phyloP scores from a whole-genome alignment of 2,113 vertebrate genomes.

The Ia io region DNA sequence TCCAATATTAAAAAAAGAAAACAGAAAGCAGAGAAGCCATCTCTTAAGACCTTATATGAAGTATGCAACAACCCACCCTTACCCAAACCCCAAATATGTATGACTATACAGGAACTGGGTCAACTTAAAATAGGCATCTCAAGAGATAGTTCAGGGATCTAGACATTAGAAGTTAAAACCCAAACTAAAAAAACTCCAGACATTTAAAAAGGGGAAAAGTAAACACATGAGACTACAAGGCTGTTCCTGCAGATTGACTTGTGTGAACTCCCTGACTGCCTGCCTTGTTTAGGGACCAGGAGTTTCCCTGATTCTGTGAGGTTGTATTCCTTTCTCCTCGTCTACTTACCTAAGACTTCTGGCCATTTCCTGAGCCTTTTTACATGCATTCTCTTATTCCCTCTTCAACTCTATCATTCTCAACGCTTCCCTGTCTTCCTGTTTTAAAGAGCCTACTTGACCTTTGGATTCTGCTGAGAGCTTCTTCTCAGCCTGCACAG shows the following conservation, averaged over 20 bases:
- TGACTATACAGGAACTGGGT: not conserved
- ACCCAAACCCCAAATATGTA: not conserved
- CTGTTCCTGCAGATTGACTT: not conserved
- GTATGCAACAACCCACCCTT: not conserved
- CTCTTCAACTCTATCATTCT: not conserved
- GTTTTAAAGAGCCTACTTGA: not conserved
- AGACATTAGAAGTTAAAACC: not conserved
- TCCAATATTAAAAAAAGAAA: not conserved
- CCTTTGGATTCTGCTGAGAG: slow-evolving; percentile 6
- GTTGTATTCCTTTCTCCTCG: not conserved
- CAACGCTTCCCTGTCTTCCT: not conserved
- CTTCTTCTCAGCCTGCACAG: not conserved
- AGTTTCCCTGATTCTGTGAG: not conserved
- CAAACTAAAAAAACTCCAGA: not conserved
- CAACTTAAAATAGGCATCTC: not conserved
- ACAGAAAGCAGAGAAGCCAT: not conserved
- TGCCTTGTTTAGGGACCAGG: not conserved
- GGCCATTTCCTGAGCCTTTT: not conserved
- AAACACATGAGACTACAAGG: not conserved
- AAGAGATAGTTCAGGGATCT: slow-evolving; percentile 3
- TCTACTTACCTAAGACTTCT: not conserved
- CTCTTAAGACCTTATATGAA: not conserved
- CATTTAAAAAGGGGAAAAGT: not conserved
- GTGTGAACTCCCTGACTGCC: not conserved
- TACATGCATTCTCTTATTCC: not conserved